A percentile compares a stretch with the other conserved stretches of the same genome.
These are phyloP conservation scores for Asarcornis scutulata DNA, from an alignment of 2,113 vertebrate genomes.

Conservation along the genomic window DNA sequence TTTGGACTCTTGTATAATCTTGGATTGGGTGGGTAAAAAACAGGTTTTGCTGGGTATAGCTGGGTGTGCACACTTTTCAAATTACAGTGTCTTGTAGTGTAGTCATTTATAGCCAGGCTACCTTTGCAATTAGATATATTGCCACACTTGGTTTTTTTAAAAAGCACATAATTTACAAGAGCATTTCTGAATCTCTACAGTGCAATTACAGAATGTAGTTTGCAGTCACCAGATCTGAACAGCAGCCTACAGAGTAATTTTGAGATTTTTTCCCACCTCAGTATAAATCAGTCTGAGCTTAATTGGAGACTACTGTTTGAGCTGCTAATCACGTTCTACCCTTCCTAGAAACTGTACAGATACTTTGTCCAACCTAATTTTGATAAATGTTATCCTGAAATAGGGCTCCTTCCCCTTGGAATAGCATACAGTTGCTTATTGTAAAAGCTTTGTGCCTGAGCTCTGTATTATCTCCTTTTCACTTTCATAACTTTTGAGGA, in stretches of 20 bases:
- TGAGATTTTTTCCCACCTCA: neutral
- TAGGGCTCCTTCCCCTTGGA: neutral
- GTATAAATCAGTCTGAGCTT: neutral
- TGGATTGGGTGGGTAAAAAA: constrained; percentile 1
- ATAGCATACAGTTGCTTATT: neutral
- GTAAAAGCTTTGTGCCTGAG: neutral
- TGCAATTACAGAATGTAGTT: neutral
- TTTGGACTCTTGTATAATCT: constrained; percentile 8
- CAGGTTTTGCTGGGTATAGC: constrained; percentile 49
- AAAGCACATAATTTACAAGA: neutral
- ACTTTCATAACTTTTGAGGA: neutral
- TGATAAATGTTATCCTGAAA: neutral
- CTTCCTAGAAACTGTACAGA: neutral
- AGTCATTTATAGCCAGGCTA: neutral
- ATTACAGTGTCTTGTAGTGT: neutral
- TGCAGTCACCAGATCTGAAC: neutral
- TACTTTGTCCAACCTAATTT: too few relatives aligned
- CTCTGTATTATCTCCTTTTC: neutral
- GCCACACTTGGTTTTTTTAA: neutral
- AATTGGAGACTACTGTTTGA: neutral
- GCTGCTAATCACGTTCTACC: neutral
- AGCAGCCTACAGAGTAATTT: neutral
- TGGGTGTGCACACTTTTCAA: constrained; percentile 23
- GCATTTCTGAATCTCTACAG: neutral
- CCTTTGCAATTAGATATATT: neutral